These are phyloP conservation scores for Biston betularia DNA, from an alignment of 2,888 invertebrate species.

Conservation along the genomic window DNA sequence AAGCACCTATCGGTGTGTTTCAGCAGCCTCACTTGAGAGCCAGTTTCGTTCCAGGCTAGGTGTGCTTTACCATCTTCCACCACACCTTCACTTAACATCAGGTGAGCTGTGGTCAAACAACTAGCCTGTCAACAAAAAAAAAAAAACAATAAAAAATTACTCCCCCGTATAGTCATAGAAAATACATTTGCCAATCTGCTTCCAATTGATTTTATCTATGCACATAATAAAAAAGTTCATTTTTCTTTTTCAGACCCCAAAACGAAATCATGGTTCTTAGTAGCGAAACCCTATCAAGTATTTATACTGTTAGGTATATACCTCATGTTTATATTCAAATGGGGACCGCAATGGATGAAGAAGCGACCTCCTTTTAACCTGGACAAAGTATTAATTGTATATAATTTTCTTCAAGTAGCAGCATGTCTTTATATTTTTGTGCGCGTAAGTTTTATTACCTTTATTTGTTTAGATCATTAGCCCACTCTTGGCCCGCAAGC, in stretches of 20 bases:
- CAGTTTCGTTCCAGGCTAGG: no score
- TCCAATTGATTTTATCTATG: no score
- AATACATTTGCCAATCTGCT: no score
- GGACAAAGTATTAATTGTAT: conserved; percentile 87
- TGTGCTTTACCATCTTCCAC: no score
- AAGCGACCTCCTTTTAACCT: conserved; percentile 88
- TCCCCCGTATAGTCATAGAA: no score
- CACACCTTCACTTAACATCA: no score
- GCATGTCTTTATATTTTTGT: conserved; percentile 65
- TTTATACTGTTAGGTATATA: conserved; percentile 86
- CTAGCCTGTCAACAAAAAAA: no score
- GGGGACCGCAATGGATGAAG: conserved; percentile 91
- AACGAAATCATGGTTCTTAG: conserved; percentile 88
- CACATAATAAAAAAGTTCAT: not conserved
- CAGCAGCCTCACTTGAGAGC: no score
- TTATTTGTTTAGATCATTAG: not conserved
- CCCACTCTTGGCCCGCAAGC: no score
- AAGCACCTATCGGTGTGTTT: no score
- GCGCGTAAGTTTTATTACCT: conserved; percentile 5
- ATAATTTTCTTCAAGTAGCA: conserved; percentile 89
- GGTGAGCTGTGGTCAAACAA: no score
- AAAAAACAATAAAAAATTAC: no score
- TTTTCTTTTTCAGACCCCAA: conserved; percentile 84
- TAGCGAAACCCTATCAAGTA: conserved; percentile 88
- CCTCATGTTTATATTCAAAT: conserved; percentile 88